Evolutionary conservation across 1,140 invertebrate species (phyloP).

Genomic region (Homarus americanus): DNA sequence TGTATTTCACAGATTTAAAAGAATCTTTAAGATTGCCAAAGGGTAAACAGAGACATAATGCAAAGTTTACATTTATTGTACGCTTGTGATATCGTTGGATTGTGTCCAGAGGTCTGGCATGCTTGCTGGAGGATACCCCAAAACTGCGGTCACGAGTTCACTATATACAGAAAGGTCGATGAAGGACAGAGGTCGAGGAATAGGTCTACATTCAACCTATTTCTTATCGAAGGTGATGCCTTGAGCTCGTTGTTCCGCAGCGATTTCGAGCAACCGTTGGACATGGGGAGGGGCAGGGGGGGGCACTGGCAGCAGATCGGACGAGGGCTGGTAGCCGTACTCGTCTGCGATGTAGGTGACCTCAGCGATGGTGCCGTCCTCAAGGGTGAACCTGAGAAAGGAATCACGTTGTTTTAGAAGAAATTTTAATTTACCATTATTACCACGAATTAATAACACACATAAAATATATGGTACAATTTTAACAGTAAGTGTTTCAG

Average conservation of each 20-base stretch:
- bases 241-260: slow-evolving; percentile 30
- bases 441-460: not conserved
- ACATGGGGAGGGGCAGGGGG: slow-evolving; percentile 5
- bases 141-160: not conserved
- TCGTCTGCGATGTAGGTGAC: slow-evolving; percentile 39
- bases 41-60: not conserved
- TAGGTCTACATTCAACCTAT: not conserved
- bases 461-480: no score
- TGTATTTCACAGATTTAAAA: no score
- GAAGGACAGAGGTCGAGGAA: not conserved
- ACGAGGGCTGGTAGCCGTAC: not conserved
- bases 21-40: no score
- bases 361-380: not conserved
- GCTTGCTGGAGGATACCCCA: not conserved
- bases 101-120: not conserved
- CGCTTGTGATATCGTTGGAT: not conserved
- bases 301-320: not conserved
- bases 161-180: not conserved
- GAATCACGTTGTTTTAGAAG: not conserved
- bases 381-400: not conserved
- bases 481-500: no score
- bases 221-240: slow-evolving; percentile 28
- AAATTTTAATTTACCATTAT: not conserved
- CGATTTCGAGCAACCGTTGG: not conserved
- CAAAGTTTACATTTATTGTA: not conserved